A percentile compares a stretch with the other conserved stretches of the same genome.
phyloP scores from a whole-genome alignment of 2,888 invertebrate species.

The Alcis repandata region DNA sequence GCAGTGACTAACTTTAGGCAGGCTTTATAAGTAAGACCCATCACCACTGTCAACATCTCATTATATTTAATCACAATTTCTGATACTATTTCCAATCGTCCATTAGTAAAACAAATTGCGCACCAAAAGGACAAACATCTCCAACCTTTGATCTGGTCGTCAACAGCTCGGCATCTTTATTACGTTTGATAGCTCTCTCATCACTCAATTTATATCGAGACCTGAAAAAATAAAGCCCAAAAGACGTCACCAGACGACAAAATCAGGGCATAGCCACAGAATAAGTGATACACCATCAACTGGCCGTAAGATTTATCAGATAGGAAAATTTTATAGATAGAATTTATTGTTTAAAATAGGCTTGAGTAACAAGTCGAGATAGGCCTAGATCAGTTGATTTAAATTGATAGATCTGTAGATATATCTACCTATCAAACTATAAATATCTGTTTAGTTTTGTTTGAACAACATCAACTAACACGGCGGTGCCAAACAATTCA shows the following conservation, averaged over 20 bases:
- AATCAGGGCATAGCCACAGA: no score
- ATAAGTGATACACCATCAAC: not conserved
- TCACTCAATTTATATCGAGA: constrained; percentile 15
- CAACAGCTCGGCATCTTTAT: not conserved
- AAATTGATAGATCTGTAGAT: constrained; percentile 4
- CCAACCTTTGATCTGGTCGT: constrained; percentile 1
- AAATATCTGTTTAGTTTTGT: no score
- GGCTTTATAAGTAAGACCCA: no score
- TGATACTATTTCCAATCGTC: not conserved
- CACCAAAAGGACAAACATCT: not conserved
- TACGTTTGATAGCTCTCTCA: not conserved
- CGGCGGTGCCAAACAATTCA: no score
- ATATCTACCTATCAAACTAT: no score
- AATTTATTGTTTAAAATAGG: constrained; percentile 8
- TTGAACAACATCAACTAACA: no score
- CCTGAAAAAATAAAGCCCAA: constrained; percentile 28
- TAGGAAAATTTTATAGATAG: constrained; percentile 2
- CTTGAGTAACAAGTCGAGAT: constrained; percentile 7
- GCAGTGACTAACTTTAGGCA: no score
- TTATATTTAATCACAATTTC: no score
- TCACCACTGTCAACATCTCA: no score
- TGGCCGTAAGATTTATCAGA: not conserved
- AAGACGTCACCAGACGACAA: constrained; percentile 9
- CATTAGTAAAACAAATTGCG: not conserved
- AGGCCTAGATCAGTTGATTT: constrained; percentile 14